phyloP scores from a whole-genome alignment of 2,888 invertebrate species.

The Volucella inflata region DNA sequence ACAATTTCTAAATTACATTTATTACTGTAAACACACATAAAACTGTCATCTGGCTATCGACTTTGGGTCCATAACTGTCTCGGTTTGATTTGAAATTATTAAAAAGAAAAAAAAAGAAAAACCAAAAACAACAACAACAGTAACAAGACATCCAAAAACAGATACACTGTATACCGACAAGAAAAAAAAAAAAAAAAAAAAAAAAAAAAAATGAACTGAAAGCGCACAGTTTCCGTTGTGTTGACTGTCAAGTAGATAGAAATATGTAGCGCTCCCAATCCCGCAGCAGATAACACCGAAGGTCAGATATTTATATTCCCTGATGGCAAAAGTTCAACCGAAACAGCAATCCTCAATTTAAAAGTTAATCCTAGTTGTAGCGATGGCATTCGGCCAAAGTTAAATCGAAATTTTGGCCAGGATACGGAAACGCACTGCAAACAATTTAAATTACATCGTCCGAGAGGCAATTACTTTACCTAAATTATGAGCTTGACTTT shows the following conservation, averaged over 20 bases:
- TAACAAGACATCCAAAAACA: background rate
- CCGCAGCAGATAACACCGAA: constrained; percentile 42
- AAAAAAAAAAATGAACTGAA: constrained; percentile 36
- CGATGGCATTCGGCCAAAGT: constrained; percentile 66
- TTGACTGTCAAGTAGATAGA: constrained; percentile 53
- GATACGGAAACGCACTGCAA: constrained; percentile 61
- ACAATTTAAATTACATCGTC: constrained; percentile 74
- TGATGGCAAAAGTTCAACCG: constrained; percentile 56
- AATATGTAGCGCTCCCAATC: constrained; percentile 23
- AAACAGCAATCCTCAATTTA: constrained; percentile 68
- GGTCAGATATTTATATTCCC: constrained; percentile 66
- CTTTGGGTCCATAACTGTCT: constrained; percentile 72
- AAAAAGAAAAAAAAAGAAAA: constrained; percentile 53
- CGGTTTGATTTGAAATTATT: constrained; percentile 74
- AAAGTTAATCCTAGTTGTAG: constrained; percentile 70
- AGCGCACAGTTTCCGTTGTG: constrained; percentile 57
- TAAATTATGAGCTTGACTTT: constrained; percentile 62
- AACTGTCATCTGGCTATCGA: constrained; percentile 79
- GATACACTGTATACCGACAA: background rate
- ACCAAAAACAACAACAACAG: constrained; percentile 17
- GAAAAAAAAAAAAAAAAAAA: constrained; percentile 16
- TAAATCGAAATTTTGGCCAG: constrained; percentile 68
- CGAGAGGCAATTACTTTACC: constrained; percentile 70
- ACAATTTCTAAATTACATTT: constrained; percentile 79
- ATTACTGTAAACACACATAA: constrained; percentile 82